Percentiles rank a stretch among this genome's conserved stretches.
These are phyloP conservation scores for Mimas tiliae DNA, from an alignment of 2,888 invertebrate genomes.

Conservation along the genomic window DNA sequence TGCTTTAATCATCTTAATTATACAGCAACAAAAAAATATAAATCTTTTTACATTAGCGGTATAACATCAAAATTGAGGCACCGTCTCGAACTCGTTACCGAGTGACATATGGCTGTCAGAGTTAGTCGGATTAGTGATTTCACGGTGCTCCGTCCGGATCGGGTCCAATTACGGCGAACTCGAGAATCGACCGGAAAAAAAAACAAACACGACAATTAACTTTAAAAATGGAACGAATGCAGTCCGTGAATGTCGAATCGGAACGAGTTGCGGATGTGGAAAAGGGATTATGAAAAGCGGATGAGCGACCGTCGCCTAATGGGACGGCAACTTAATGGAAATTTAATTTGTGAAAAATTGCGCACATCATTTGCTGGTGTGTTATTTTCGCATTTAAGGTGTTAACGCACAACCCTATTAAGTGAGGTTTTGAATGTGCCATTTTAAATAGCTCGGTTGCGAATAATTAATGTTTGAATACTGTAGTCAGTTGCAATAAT, in stretches of 20 bases:
- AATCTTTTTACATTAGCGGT: background rate
- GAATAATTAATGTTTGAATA: background rate
- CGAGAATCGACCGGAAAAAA: slow-evolving; percentile 64
- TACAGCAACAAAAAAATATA: background rate
- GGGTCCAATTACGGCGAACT: slow-evolving; percentile 81
- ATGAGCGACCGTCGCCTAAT: slow-evolving; percentile 35
- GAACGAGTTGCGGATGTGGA: slow-evolving; percentile 53
- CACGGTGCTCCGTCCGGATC: slow-evolving; percentile 72
- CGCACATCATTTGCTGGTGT: slow-evolving; percentile 8
- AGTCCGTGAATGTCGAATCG: slow-evolving; percentile 57
- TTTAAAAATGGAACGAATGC: slow-evolving; percentile 68
- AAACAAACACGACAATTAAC: slow-evolving; percentile 69
- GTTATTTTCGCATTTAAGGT: slow-evolving; percentile 11
- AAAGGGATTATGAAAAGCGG: slow-evolving; percentile 52
- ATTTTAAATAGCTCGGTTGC: background rate
- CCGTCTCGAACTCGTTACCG: slow-evolving; percentile 61
- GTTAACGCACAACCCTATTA: slow-evolving; percentile 4
- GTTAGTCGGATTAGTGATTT: slow-evolving; percentile 84
- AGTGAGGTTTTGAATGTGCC: background rate
- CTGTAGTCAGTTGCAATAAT: background rate
- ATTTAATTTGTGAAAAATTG: slow-evolving; percentile 21
- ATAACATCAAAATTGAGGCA: background rate
- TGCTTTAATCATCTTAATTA: no score
- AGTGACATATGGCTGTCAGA: slow-evolving; percentile 84
- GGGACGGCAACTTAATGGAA: slow-evolving; percentile 21